A percentile compares a stretch with the other conserved stretches of the same genome.
These are phyloP conservation scores for Cantharis nigra DNA, from an alignment of 2,888 invertebrate genomes.

Conservation along the genomic window DNA sequence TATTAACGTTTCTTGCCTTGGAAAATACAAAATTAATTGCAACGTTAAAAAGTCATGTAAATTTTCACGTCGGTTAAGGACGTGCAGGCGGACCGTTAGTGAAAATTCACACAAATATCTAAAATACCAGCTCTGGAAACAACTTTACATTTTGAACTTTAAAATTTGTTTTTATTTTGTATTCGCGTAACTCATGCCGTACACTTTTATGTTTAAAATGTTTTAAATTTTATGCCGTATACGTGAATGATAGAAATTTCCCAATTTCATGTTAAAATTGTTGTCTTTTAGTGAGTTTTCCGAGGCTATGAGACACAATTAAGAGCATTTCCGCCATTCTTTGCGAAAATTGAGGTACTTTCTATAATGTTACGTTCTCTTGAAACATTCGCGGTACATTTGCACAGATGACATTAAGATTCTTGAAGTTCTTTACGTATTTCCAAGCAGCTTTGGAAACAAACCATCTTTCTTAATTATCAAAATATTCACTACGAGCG, in stretches of 20 bases:
- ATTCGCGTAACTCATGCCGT: neutral
- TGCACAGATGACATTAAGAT: slow-evolving; percentile 23
- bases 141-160: neutral
- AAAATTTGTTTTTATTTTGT: neutral
- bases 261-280: slow-evolving; percentile 8
- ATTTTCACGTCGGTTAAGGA: neutral
- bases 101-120: neutral
- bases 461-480: slow-evolving; percentile 9
- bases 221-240: neutral
- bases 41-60: neutral
- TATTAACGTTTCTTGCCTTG: neutral
- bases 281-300: neutral
- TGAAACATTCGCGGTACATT: slow-evolving; percentile 22
- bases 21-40: neutral
- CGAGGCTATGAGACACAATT: slow-evolving; percentile 10
- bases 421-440: slow-evolving; percentile 16
- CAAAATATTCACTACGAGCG: slow-evolving; percentile 4
- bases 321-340: slow-evolving; percentile 15
- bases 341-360: slow-evolving; percentile 15
- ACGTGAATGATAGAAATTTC: neutral
- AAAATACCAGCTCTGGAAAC: neutral
- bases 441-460: slow-evolving; percentile 12
- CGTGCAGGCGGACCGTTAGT: neutral
- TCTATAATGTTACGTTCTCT: slow-evolving; percentile 4
- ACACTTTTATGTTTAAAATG: neutral